phyloP scores from a whole-genome alignment of 37 sponge, comb jelly and placozoan species.

The Cliona cf. orientalis region DNA sequence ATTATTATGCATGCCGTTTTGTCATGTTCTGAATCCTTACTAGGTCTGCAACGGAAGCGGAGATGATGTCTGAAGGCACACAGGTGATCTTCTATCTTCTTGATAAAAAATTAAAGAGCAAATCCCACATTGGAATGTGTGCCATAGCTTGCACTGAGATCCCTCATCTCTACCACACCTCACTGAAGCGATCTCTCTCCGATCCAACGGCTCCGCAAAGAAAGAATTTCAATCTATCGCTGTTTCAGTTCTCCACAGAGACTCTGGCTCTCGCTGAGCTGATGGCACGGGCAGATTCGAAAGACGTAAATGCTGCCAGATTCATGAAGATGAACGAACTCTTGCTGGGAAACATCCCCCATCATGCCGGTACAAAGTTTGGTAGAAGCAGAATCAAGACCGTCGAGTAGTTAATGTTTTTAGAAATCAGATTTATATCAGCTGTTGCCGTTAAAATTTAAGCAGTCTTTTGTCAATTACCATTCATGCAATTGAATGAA shows the following conservation, averaged over 20 bases:
- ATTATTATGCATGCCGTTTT: not conserved
- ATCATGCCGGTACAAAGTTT: no score
- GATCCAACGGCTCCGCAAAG: not conserved
- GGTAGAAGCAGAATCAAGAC: no score
- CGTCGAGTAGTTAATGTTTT: no score
- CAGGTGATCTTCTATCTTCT: slow-evolving; percentile 11
- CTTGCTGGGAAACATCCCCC: no score
- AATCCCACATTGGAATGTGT: slow-evolving; percentile 39
- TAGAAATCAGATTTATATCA: no score
- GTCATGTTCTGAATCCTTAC: not conserved
- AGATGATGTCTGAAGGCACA: not conserved
- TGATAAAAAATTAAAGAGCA: not conserved
- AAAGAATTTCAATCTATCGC: slow-evolving; percentile 31
- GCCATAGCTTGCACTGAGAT: slow-evolving; percentile 38
- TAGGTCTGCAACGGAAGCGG: not conserved
- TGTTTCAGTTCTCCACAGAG: slow-evolving; percentile 5
- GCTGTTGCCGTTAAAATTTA: no score
- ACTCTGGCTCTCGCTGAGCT: not conserved
- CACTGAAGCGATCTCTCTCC: not conserved
- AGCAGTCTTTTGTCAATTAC: no score
- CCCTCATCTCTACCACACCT: slow-evolving; percentile 10
- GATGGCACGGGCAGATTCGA: not conserved
- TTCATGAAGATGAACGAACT: slow-evolving; percentile 18
- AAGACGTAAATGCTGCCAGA: not conserved
- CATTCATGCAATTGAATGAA: no score